Base-by-base conservation (phyloP, 2,888 invertebrate genomes). In the Thecophora atra region DNA sequence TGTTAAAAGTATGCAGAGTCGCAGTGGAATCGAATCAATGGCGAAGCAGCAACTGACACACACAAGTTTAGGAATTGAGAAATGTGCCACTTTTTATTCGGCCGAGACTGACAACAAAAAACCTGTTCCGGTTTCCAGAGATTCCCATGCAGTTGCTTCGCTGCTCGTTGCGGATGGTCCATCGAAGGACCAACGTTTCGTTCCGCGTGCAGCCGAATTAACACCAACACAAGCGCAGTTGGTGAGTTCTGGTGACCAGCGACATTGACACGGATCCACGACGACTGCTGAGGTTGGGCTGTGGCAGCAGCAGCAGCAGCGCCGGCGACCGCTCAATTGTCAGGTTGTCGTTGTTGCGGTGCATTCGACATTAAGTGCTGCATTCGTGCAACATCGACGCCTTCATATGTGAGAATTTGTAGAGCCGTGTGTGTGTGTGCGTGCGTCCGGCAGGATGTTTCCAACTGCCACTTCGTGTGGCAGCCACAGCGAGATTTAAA, bases 231-330 rank as follows among this genome's bases (percentile, higher is more conserved):
- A 44, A 28, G 28, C 52, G 19, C 4, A n/a, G 30, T 13, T 21
- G 64, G 60, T 30, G n/a, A n/a, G n/a, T 64, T 64, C 47, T 44
- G 70, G 76, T 76, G 76, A 78, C 77, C 76, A 81, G 77, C 79
- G 83, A 79, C 81, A 82, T 83, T 83, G 83, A 81, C 83, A 83
- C 77, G 83, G 76, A 81, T 82, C 71, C 71, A 63, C 62, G 62
- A 51, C 30, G 56, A 2, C 42, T 24, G 63, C 17, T 37, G 54
- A 44, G 30, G 17, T 42, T 65, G 37, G 30, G 6, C 6, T 68
- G 56, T 42, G 26, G 26, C 42, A 37, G 24, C 21, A 44, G 17
- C 17, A 56, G 58, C 19, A 24, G 44, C 26, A 13, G 56, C 26
- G 15, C 24, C 52, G 21, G 26, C 68, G 42, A 56, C 19, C 54